phyloP scores from a whole-genome alignment of 2,797 vertebrate genomes.

The Hapalemur alaotrensis region DNA sequence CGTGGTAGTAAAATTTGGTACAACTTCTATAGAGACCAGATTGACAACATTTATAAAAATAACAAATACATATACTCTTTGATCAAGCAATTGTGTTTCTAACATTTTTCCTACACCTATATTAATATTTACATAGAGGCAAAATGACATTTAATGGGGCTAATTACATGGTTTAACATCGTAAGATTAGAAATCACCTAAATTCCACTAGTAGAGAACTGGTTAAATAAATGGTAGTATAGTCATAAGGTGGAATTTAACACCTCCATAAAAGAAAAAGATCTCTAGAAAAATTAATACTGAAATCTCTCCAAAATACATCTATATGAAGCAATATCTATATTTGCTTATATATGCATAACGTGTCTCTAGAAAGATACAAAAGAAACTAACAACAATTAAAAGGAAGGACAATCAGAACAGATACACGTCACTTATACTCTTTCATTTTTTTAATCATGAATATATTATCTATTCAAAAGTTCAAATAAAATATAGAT shows the following conservation, averaged over 20 bases:
- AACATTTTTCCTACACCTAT: neutral
- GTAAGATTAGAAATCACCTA: neutral
- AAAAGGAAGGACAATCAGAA: neutral
- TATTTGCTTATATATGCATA: neutral
- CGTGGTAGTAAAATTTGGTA: neutral
- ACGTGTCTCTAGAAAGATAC: neutral
- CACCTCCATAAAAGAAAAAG: neutral
- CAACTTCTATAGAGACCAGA: neutral
- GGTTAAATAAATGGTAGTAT: neutral
- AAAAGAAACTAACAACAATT: neutral
- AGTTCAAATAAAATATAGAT: neutral
- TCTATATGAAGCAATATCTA: neutral
- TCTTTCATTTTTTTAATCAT: neutral
- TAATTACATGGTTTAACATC: neutral
- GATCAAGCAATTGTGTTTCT: neutral
- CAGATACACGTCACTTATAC: neutral
- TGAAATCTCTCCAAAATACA: neutral
- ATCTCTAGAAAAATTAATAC: neutral
- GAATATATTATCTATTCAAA: neutral
- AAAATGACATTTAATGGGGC: neutral
- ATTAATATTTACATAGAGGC: neutral
- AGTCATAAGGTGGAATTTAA: neutral
- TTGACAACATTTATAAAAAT: neutral
- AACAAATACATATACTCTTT: neutral
- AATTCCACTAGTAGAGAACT: neutral